Evolutionary conservation across 2,888 invertebrate species (phyloP).

Genomic region (Campaea margaritaria): DNA sequence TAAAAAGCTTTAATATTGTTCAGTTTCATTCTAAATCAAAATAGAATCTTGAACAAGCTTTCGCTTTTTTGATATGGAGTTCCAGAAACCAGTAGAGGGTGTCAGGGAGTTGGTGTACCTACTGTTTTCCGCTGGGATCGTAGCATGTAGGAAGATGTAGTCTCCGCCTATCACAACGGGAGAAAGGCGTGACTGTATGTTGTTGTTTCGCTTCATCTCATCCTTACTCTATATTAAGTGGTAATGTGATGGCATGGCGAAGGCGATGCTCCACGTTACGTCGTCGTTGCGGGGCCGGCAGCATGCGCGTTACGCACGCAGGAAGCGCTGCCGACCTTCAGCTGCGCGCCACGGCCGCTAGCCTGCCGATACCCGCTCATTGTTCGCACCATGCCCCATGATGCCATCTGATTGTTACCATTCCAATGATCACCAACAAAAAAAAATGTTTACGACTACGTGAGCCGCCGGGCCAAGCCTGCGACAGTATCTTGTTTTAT

Average conservation of each 20-base stretch:
- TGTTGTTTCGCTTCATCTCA: neutral
- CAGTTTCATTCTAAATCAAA: no score
- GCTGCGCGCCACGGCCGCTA: conserved; percentile 74
- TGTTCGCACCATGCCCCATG: conserved; percentile 56
- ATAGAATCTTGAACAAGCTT: no score
- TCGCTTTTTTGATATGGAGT: no score
- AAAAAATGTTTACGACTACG: neutral
- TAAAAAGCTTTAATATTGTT: no score
- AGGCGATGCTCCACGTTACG: conserved; percentile 8
- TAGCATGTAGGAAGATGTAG: no score
- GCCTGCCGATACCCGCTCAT: conserved; percentile 63
- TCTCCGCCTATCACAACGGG: no score
- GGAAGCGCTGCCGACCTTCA: conserved; percentile 80
- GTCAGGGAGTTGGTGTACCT: no score
- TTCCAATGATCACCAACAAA: neutral
- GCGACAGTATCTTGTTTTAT: no score
- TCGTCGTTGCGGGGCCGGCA: conserved; percentile 35
- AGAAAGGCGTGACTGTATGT: no score
- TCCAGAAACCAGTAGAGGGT: no score
- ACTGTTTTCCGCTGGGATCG: no score
- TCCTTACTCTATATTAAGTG: neutral
- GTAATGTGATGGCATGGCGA: conserved; percentile 10
- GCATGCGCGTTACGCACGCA: conserved; percentile 82
- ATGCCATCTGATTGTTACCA: conserved; percentile 30
- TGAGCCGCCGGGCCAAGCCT: no score